Percentiles rank a stretch among this genome's conserved stretches.
Evolutionary conservation across 2,113 vertebrate species (phyloP).

Genomic region (Reinhardtius hippoglossoides): DNA sequence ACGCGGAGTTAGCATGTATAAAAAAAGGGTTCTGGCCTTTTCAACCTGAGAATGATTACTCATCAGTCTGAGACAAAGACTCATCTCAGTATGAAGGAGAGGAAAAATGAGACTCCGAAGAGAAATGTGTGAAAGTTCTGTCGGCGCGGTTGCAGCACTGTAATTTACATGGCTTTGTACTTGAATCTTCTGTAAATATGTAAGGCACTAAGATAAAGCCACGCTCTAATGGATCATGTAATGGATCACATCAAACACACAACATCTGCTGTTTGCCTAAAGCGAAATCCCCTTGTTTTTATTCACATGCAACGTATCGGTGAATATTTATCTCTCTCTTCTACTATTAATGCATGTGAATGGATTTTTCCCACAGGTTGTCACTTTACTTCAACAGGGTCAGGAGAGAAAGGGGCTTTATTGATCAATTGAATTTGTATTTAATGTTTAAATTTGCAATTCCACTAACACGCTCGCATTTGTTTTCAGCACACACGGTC

Average conservation of each 20-base stretch:
- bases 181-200: constrained; percentile 42
- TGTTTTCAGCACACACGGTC: not conserved
- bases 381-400: constrained; percentile 12
- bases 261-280: constrained; percentile 39
- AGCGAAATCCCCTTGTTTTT: constrained; percentile 9
- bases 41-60: constrained; percentile 32
- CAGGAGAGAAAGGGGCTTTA: not conserved
- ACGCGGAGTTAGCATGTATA: not conserved
- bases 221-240: constrained; percentile 50
- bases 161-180: constrained; percentile 15
- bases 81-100: constrained; percentile 22
- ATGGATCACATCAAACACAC: constrained; percentile 43
- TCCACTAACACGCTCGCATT: not conserved
- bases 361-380: constrained; percentile 21
- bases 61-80: constrained; percentile 31
- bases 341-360: constrained; percentile 22
- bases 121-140: not conserved
- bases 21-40: constrained; percentile 35
- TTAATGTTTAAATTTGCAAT: constrained; percentile 15
- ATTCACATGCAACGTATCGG: not conserved
- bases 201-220: constrained; percentile 33
- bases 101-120: constrained; percentile 6
- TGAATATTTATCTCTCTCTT: constrained; percentile 27
- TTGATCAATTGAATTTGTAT: not conserved
- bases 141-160: not conserved